A percentile compares a stretch with the other conserved stretches of the same genome.
These are phyloP conservation scores for Trialeurodes vaporariorum DNA, from an alignment of 1,140 invertebrate genomes.

Conservation along the genomic window DNA sequence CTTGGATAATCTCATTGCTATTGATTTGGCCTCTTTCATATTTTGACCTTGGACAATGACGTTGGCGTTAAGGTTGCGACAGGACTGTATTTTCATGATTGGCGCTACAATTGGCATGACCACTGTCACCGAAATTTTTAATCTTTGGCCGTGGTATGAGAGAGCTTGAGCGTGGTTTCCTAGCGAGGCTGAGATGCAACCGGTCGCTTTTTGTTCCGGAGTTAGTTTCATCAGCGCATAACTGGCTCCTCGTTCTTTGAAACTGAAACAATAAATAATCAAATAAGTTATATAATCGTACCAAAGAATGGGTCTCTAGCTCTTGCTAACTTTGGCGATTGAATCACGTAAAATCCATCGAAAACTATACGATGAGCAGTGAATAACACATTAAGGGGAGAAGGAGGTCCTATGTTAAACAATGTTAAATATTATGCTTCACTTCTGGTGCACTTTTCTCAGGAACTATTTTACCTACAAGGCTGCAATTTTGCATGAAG, in stretches of 20 bases:
- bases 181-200: constrained; percentile 83
- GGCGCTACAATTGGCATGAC: constrained; percentile 86
- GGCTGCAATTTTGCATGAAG: too few relatives aligned
- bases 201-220: constrained; percentile 52
- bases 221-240: constrained; percentile 68
- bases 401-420: too few relatives aligned
- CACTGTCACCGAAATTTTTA: constrained; percentile 76
- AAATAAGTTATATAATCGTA: neutral
- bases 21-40: constrained; percentile 71
- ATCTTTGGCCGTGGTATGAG: constrained; percentile 69
- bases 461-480: too few relatives aligned
- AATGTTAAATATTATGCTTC: too few relatives aligned
- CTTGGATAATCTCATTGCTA: constrained; percentile 60
- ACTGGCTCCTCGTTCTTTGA: constrained; percentile 84
- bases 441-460: too few relatives aligned
- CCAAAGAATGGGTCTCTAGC: too few relatives aligned
- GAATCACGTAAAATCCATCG: too few relatives aligned
- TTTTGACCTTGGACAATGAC: constrained; percentile 73
- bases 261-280: constrained; percentile 41
- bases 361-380: too few relatives aligned
- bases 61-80: constrained; percentile 66
- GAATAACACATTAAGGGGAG: too few relatives aligned
- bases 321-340: too few relatives aligned
- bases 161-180: constrained; percentile 86
- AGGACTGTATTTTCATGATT: constrained; percentile 87